Conservation (phyloP, 1,140 invertebrate genomes). For the Galleria mellonella region DNA sequence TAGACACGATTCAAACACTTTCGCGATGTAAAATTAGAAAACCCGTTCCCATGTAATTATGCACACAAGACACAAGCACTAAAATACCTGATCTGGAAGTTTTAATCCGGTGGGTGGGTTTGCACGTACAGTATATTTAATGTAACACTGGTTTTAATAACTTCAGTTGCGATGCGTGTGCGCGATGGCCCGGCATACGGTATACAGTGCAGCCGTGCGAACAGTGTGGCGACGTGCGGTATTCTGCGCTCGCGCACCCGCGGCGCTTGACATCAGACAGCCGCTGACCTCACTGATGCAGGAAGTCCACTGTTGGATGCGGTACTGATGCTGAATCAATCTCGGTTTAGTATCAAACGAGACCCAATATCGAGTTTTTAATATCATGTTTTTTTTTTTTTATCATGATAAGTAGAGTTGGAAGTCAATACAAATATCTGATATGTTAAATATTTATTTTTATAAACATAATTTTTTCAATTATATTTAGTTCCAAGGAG, state of each 20-base stretch:
- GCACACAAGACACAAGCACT: conserved; percentile 14
- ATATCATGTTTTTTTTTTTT: not conserved
- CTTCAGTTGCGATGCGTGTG: conserved; percentile 8
- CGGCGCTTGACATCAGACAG: conserved; percentile 9
- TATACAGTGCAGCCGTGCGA: conserved; percentile 17
- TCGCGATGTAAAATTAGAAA: conserved; percentile 25
- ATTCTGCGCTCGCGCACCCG: conserved; percentile 19
- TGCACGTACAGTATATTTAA: conserved; percentile 17
- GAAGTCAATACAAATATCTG: too few relatives aligned
- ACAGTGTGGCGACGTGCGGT: conserved; percentile 16
- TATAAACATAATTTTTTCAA: too few relatives aligned
- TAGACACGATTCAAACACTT: conserved; percentile 12
- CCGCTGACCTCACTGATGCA: conserved; percentile 36
- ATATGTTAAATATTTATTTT: too few relatives aligned
- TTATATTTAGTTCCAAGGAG: too few relatives aligned
- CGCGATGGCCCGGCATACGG: not conserved
- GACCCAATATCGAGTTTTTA: not conserved
- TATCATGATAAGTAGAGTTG: too few relatives aligned
- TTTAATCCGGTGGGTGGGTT: conserved; percentile 12
- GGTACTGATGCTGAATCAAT: conserved; percentile 1
- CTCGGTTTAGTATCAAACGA: too few relatives aligned
- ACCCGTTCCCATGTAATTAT: conserved; percentile 26
- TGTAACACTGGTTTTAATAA: conserved; percentile 25
- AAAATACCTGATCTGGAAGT: conserved; percentile 33
- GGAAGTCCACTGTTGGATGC: conserved; percentile 25